Evolutionary conservation across 1,140 invertebrate species (phyloP).

Genomic region (Diploscapter pachys): DNA sequence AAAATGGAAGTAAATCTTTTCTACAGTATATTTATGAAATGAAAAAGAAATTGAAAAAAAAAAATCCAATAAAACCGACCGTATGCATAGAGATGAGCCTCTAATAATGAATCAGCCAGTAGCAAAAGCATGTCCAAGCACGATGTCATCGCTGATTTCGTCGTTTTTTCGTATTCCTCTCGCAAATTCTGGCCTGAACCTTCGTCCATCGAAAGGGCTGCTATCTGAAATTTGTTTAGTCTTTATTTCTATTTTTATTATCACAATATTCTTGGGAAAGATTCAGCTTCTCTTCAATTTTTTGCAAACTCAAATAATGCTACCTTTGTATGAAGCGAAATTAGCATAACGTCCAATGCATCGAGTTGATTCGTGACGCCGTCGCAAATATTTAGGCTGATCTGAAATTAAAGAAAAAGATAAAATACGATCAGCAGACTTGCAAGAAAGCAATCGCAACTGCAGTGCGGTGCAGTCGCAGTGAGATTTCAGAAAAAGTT

Average conservation of each 20-base stretch:
- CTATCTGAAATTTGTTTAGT: not conserved
- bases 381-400: conserved; percentile 7
- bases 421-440: no score
- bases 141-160: conserved; percentile 17
- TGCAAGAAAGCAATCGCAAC: no score
- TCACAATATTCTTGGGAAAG: not conserved
- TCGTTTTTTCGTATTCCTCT: conserved; percentile 22
- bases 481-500: no score
- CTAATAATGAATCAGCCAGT: conserved; percentile 17
- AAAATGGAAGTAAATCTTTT: conserved; percentile 1
- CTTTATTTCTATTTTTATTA: no score
- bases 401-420: not conserved
- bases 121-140: conserved; percentile 20
- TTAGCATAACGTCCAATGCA: conserved; percentile 28
- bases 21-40: not conserved
- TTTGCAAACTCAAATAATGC: conserved; percentile 32
- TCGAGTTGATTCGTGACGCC: conserved; percentile 35
- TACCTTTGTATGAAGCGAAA: conserved; percentile 36
- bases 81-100: conserved; percentile 21
- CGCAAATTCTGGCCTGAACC: conserved; percentile 2
- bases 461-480: no score
- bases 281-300: conserved; percentile 16
- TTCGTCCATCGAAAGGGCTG: not conserved
- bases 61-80: not conserved
- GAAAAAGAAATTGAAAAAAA: not conserved